These are phyloP conservation scores for Conus canariensis DNA, from an alignment of 2,888 invertebrate genomes.

Conservation along the genomic window DNA sequence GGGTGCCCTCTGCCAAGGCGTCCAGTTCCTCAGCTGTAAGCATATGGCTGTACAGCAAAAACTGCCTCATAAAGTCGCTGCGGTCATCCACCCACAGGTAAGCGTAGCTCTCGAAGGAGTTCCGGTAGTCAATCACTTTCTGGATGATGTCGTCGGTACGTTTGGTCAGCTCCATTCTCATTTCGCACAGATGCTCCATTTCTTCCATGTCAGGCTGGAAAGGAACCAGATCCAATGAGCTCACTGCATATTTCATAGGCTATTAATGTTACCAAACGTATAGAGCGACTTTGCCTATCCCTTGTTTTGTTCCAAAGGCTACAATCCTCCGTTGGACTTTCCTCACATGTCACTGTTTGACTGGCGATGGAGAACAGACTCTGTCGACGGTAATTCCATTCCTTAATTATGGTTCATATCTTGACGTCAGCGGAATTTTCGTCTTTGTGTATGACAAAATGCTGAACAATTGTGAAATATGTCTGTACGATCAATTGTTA, in stretches of 20 bases:
- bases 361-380: too few species aligned
- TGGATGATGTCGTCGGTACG: slow-evolving; percentile 83
- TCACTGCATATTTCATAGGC: neutral
- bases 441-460: too few species aligned
- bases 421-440: too few species aligned
- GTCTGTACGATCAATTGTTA: too few species aligned
- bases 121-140: slow-evolving; percentile 79
- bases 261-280: too few species aligned
- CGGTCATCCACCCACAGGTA: slow-evolving; percentile 95
- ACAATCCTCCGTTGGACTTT: too few species aligned
- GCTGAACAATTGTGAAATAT: too few species aligned
- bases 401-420: too few species aligned
- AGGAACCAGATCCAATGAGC: neutral
- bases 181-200: slow-evolving; percentile 89
- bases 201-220: slow-evolving; percentile 85
- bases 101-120: slow-evolving; percentile 84
- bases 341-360: too few species aligned
- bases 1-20: slow-evolving; percentile 87
- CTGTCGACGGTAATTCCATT: too few species aligned
- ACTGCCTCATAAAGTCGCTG: slow-evolving; percentile 91
- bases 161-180: slow-evolving; percentile 90
- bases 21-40: slow-evolving; percentile 91
- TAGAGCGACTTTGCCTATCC: too few species aligned
- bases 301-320: too few species aligned
- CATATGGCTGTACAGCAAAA: slow-evolving; percentile 89